These are phyloP conservation scores for Cynoglossus semilaevis DNA, from an alignment of 2,113 vertebrate species.

Conservation along the genomic window DNA sequence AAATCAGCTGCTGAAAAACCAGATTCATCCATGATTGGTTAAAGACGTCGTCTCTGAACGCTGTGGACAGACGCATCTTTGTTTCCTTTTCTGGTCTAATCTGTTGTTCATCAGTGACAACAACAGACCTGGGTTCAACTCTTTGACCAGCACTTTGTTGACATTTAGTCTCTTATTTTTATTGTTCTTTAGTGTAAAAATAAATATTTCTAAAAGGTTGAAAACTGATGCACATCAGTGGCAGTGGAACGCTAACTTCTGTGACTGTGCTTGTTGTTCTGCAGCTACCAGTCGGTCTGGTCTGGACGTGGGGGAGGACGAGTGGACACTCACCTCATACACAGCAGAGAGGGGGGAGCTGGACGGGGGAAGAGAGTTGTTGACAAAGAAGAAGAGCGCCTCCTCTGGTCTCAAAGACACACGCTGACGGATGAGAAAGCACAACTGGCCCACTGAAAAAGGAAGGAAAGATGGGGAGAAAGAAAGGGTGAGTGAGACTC, in stretches of 20 bases:
- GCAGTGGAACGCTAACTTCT: neutral
- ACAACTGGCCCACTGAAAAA: slow-evolving; percentile 89
- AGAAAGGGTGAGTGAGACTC: neutral
- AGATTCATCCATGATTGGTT: too few species aligned
- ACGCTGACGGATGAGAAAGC: slow-evolving; percentile 95
- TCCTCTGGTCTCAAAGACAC: slow-evolving; percentile 95
- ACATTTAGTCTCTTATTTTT: too few species aligned
- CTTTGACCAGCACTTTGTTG: too few species aligned
- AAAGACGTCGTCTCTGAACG: too few species aligned
- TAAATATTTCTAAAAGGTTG: too few species aligned
- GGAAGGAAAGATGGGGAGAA: neutral
- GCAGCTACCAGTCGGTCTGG: neutral
- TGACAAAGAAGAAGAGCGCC: slow-evolving; percentile 97
- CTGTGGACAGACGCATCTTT: too few species aligned
- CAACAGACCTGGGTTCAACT: too few species aligned
- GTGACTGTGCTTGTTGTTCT: neutral
- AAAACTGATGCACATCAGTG: neutral
- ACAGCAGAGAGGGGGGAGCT: slow-evolving; percentile 93
- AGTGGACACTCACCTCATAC: slow-evolving; percentile 86
- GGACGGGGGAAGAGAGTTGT: slow-evolving; percentile 95
- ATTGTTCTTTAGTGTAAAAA: too few species aligned
- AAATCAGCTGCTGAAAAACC: too few species aligned
- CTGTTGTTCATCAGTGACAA: too few species aligned
- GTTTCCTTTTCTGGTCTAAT: too few species aligned
- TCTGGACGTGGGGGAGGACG: neutral